Base-by-base conservation (phyloP, 2,113 vertebrate genomes). In the Laterallus jamaicensis region DNA sequence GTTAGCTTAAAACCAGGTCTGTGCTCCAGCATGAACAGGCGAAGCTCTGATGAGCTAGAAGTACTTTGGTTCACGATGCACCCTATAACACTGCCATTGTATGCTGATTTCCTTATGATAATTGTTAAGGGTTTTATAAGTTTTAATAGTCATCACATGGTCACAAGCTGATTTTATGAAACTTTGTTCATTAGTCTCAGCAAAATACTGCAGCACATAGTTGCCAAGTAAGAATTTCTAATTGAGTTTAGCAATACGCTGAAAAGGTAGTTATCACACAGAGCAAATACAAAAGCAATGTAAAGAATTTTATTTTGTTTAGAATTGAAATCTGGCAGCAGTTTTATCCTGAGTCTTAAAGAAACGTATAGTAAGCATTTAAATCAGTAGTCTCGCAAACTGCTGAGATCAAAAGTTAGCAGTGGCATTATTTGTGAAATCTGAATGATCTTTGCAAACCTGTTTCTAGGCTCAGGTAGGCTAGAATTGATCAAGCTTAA, bases 161-260 rank as follows among this genome's bases (percentile, higher is more conserved):
- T 95, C 96, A 96, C 88, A 90, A 88, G 80, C 88, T 86, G 93
- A 95, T 94, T 95, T 96, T 95, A 97, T 96, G 96, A 90, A 95
- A 96, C 88, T 93, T 92, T 82, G 64, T 92, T 97, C 86, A 94
- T 96, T 95, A 96, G 92, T 83, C 90, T 96, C 86, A 88, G 92
- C 80, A 96, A 95, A 96, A 82, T 64, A 86, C 93, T 75, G 86
- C 88, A 92, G 86, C 73, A 90, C 60, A 73, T 31, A 67, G 54
- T 56, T 79, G 80, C 74, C 59, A 86, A 97, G 82, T 90, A 67
- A 71, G 85, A 86, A 91, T 92, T 94, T 96, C 80, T 94, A 95
- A 94, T 94, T 96, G 88, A 90, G 68, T 93, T 93, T 88, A 94
- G 92, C 88, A 95, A 81, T 88, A 86, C 9, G 10, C 66, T 90